Percentiles rank a stretch among this genome's conserved stretches.
phyloP scores from a whole-genome alignment of 2,797 vertebrate genomes.

The Lithobates sylvaticus region DNA sequence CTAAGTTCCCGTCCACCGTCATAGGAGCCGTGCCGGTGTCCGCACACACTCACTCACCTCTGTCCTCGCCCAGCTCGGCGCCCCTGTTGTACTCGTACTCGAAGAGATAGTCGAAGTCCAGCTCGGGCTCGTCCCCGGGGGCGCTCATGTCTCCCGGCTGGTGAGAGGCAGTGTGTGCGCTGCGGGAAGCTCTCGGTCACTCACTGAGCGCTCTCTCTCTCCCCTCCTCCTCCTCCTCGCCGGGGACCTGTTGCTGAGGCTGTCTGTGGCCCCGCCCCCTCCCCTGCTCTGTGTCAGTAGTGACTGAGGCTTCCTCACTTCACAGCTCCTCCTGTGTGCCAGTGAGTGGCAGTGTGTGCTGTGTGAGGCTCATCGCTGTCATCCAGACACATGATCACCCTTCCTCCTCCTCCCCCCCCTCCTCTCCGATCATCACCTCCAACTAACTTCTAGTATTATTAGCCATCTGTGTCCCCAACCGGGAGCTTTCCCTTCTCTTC shows the following conservation, averaged over 20 bases:
- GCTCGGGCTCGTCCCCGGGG: conserved; percentile 82
- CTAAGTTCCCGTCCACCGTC: too few relatives aligned
- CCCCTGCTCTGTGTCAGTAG: background rate
- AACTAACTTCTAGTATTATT: too few relatives aligned
- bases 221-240: conserved; percentile 18
- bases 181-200: conserved; percentile 50
- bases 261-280: conserved; percentile 47
- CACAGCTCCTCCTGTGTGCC: conserved; percentile 44
- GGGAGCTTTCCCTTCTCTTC: too few relatives aligned
- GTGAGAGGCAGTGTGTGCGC: conserved; percentile 22
- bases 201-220: conserved; percentile 24
- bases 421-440: too few relatives aligned
- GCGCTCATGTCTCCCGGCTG: conserved; percentile 78
- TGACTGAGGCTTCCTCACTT: conserved; percentile 38
- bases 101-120: conserved; percentile 90
- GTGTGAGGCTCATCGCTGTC: too few relatives aligned
- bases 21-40: background rate
- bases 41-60: conserved; percentile 70
- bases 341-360: too few relatives aligned
- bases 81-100: conserved; percentile 86
- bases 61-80: conserved; percentile 68
- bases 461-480: too few relatives aligned
- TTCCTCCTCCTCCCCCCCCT: too few relatives aligned
- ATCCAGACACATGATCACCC: too few relatives aligned
- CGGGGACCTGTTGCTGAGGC: conserved; percentile 52